Evolutionary conservation across 2,888 invertebrate species (phyloP).

Genomic region (Oxyteleia sp.): DNA sequence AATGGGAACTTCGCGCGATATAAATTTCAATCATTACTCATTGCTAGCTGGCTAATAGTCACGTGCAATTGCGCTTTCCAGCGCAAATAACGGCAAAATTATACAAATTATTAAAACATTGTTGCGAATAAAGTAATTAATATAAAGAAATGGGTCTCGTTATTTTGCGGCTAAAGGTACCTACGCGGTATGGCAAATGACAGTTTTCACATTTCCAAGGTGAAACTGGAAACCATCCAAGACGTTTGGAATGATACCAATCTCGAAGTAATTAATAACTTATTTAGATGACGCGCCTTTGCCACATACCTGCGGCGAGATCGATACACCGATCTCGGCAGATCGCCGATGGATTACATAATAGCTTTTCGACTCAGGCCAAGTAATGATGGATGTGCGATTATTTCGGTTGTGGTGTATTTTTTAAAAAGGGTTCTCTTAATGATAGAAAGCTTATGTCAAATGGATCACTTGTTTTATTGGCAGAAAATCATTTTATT

Average conservation of each 20-base stretch:
- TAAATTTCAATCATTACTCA: slow-evolving; percentile 31
- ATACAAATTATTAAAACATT: slow-evolving; percentile 59
- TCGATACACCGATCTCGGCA: slow-evolving; percentile 53
- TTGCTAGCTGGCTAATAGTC: no score
- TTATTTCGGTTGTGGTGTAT: slow-evolving; percentile 3
- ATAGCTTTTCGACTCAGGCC: slow-evolving; percentile 32
- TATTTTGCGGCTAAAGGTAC: slow-evolving; percentile 51
- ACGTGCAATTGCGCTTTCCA: slow-evolving; percentile 33
- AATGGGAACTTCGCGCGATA: slow-evolving; percentile 10
- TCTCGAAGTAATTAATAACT: slow-evolving; percentile 72
- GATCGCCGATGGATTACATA: slow-evolving; percentile 64
- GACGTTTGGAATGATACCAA: slow-evolving; percentile 80
- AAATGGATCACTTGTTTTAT: not conserved
- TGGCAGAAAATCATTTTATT: no score
- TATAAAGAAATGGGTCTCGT: slow-evolving; percentile 53
- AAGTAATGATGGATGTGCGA: slow-evolving; percentile 28
- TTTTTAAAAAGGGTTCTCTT: not conserved
- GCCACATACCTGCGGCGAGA: slow-evolving; percentile 66
- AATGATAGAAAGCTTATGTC: not conserved
- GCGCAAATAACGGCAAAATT: slow-evolving; percentile 47
- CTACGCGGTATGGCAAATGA: slow-evolving; percentile 60
- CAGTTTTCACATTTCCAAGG: slow-evolving; percentile 73
- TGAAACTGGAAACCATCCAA: slow-evolving; percentile 76
- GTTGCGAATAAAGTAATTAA: slow-evolving; percentile 60
- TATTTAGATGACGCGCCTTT: slow-evolving; percentile 69